Conservation (phyloP, 1,140 invertebrate genomes). For the Drosophila melanica region DNA sequence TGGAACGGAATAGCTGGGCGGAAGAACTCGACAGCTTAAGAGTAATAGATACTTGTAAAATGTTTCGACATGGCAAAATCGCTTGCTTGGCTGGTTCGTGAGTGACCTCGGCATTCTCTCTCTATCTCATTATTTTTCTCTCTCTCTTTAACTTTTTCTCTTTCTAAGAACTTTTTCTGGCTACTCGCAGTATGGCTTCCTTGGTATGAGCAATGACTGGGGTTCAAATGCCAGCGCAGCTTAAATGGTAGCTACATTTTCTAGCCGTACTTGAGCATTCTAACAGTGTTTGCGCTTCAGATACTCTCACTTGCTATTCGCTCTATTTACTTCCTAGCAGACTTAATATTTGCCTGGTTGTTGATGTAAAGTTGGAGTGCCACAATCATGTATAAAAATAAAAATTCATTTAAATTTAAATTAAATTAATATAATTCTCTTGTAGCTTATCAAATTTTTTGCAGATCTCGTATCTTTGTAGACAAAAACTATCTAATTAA, state of each 20-base stretch:
- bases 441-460: too few species aligned
- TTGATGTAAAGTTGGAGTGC: background rate
- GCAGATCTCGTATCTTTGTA: too few species aligned
- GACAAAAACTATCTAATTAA: too few species aligned
- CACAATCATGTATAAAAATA: too few species aligned
- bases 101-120: background rate
- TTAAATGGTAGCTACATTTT: slow-evolving; percentile 39
- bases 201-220: slow-evolving; percentile 3
- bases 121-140: background rate
- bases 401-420: too few species aligned
- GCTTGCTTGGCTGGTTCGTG: slow-evolving; percentile 21
- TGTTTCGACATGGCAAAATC: slow-evolving; percentile 35
- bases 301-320: slow-evolving; percentile 16
- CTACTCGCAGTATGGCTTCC: slow-evolving; percentile 15
- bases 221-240: slow-evolving; percentile 31
- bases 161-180: background rate
- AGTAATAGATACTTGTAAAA: slow-evolving; percentile 36
- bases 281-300: slow-evolving; percentile 1
- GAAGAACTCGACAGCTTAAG: background rate
- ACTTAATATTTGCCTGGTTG: background rate
- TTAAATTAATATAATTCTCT: too few species aligned
- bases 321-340: background rate
- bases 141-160: background rate
- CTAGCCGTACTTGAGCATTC: slow-evolving; percentile 22
- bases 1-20: slow-evolving; percentile 15